phyloP scores from a whole-genome alignment of 2,888 invertebrate species.

The Tryphoninae sp. region DNA sequence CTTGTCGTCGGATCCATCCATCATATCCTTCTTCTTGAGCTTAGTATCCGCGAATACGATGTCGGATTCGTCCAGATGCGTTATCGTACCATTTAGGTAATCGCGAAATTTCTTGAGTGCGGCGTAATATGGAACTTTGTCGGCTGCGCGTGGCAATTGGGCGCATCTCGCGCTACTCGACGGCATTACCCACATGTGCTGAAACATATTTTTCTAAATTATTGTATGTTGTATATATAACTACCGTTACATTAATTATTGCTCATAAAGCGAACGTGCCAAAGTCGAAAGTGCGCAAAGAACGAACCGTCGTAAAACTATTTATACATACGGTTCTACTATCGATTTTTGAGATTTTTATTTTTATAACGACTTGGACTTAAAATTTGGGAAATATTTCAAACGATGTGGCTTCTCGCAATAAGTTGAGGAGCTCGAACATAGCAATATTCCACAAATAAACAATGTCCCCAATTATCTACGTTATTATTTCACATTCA shows the following conservation, averaged over 20 bases:
- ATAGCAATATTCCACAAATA: too few relatives aligned
- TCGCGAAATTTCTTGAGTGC: slow-evolving; percentile 97
- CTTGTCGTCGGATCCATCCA: slow-evolving; percentile 74
- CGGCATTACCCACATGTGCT: slow-evolving; percentile 99
- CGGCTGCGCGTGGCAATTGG: slow-evolving; percentile 97
- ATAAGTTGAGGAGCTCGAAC: too few relatives aligned
- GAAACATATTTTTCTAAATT: slow-evolving; percentile 67
- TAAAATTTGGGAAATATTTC: too few relatives aligned
- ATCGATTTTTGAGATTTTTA: too few relatives aligned
- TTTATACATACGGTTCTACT: too few relatives aligned
- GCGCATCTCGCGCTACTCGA: slow-evolving; percentile 98
- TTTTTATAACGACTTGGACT: too few relatives aligned
- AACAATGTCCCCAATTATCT: too few relatives aligned
- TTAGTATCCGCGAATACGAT: slow-evolving; percentile 91
- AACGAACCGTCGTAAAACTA: too few relatives aligned
- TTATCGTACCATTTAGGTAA: slow-evolving; percentile 93
- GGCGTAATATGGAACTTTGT: slow-evolving; percentile 98
- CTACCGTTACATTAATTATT: neutral
- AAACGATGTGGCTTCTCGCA: too few relatives aligned
- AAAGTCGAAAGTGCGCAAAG: too few relatives aligned
- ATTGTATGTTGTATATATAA: neutral
- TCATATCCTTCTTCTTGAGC: slow-evolving; percentile 83
- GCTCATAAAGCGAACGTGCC: too few relatives aligned
- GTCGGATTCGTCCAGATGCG: slow-evolving; percentile 93
- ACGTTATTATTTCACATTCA: too few relatives aligned